phyloP scores from a whole-genome alignment of 64 coral and sea anemone genomes.

The Montipora foliosa region DNA sequence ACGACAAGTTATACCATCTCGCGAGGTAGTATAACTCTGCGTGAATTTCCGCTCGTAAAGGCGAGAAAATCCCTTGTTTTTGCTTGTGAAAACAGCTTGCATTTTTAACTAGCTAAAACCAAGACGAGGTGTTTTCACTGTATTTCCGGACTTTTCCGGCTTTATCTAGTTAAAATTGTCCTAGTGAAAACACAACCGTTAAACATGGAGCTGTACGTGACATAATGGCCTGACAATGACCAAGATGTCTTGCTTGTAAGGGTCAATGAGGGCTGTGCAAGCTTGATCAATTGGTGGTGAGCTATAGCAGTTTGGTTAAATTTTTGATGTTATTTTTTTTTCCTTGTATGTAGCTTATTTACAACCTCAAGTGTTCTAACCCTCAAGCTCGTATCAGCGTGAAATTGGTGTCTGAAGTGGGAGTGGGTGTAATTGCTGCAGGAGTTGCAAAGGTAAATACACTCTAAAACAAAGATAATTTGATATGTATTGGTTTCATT shows the following conservation, averaged over 20 bases:
- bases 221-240: no score
- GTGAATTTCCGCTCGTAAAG: no score
- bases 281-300: no score
- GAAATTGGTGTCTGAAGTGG: conserved; percentile 94
- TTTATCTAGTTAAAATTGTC: conserved; percentile 26
- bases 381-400: conserved; percentile 88
- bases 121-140: conserved; percentile 48
- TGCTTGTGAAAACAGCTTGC: conserved; percentile 47
- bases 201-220: no score
- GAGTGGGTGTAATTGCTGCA: conserved; percentile 96
- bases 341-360: conserved; percentile 78
- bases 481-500: no score
- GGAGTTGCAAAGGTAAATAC: conserved; percentile 91
- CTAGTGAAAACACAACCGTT: conserved; percentile 21
- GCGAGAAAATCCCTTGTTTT: no score
- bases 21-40: no score
- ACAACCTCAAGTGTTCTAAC: conserved; percentile 94
- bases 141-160: conserved; percentile 27
- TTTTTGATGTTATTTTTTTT: neutral
- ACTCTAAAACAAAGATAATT: no score
- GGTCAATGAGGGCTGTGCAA: no score
- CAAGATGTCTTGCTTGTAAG: no score
- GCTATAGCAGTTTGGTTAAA: neutral
- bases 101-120: conserved; percentile 47
- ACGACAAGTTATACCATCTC: no score